Conservation (phyloP, 1,140 invertebrate species). For the Meteorus sp. region DNA sequence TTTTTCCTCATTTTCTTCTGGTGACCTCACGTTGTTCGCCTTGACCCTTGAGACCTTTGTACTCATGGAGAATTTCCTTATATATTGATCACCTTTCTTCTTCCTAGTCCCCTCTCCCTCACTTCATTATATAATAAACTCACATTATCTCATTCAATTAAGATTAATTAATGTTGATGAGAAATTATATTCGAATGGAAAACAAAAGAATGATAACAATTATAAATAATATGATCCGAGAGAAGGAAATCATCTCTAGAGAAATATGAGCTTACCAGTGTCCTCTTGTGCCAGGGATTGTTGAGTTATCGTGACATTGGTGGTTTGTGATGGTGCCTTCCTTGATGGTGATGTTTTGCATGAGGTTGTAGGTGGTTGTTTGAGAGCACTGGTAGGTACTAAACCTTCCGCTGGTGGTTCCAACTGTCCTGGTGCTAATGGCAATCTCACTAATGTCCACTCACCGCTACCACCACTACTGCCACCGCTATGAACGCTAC, state of each 20-base stretch:
- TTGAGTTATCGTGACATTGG: slow-evolving; percentile 36
- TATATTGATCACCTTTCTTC: slow-evolving; percentile 2
- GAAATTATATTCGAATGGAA: background rate
- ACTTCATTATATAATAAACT: background rate
- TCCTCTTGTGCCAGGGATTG: slow-evolving; percentile 48
- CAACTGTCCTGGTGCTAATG: slow-evolving; percentile 57
- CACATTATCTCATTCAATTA: background rate
- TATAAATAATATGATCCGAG: too few relatives aligned
- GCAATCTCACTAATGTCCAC: slow-evolving; percentile 60
- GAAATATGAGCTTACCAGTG: slow-evolving; percentile 46
- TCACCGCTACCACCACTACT: slow-evolving; percentile 41
- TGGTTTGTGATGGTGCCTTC: slow-evolving; percentile 42
- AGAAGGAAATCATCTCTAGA: background rate
- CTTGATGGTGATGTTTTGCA: slow-evolving; percentile 67
- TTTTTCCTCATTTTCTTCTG: too few relatives aligned
- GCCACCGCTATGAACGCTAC: slow-evolving; percentile 32
- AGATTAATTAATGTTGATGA: background rate
- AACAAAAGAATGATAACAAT: background rate
- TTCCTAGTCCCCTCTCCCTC: background rate
- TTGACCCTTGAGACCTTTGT: slow-evolving; percentile 13
- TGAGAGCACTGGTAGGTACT: slow-evolving; percentile 80
- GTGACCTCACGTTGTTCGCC: background rate
- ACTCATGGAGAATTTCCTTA: background rate
- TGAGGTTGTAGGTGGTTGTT: slow-evolving; percentile 70
- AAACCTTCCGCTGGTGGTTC: slow-evolving; percentile 74